These are phyloP conservation scores for Pterocles gutturalis DNA, from an alignment of 2,113 vertebrate species.

Conservation along the genomic window DNA sequence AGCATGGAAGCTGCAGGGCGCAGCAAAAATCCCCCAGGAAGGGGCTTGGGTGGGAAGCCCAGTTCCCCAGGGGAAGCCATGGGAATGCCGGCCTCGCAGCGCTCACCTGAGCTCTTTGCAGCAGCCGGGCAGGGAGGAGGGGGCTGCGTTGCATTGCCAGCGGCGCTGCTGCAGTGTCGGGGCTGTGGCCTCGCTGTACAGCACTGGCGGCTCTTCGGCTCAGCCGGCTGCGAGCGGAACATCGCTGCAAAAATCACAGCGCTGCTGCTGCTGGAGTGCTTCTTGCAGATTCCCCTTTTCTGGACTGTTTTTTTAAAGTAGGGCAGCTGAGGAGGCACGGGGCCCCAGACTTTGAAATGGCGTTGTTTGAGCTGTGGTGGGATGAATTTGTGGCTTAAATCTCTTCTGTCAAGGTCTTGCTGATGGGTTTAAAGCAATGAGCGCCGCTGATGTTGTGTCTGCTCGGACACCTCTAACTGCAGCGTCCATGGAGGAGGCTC, in stretches of 20 bases:
- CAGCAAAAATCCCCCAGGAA: background rate
- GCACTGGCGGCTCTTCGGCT: accelerated
- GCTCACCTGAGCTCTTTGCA: background rate
- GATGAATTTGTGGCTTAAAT: background rate
- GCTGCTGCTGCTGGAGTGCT: background rate
- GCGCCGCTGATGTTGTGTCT: background rate
- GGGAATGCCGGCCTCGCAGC: background rate
- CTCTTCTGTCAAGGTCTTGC: background rate
- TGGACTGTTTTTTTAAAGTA: background rate
- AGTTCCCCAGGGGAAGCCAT: background rate
- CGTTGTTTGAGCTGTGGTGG: background rate
- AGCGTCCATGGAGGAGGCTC: accelerated
- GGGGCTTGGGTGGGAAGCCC: background rate
- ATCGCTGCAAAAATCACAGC: background rate
- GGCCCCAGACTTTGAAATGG: background rate
- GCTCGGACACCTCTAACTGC: background rate
- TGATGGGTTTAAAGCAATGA: background rate
- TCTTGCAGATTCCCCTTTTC: background rate
- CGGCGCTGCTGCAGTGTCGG: background rate
- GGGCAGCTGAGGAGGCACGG: accelerated
- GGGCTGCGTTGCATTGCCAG: accelerated
- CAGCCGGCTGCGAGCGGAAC: background rate
- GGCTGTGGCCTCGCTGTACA: background rate
- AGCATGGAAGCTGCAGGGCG: background rate
- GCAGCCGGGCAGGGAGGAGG: background rate